Evolutionary conservation across 2,888 invertebrate genomes (phyloP).

Genomic region (Eristalis pertinax): DNA sequence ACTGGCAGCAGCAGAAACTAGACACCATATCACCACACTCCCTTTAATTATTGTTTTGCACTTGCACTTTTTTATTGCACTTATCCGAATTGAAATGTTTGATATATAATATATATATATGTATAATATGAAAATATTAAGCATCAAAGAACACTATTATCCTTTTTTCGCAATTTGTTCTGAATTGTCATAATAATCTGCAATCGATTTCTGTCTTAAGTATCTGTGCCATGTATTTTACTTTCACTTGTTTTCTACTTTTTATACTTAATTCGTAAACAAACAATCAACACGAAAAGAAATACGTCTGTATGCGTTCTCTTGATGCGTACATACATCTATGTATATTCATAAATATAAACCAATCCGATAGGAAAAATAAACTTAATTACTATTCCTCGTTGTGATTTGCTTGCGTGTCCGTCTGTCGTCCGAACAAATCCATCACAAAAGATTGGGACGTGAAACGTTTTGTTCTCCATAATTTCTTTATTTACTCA

Average conservation of each 20-base stretch:
- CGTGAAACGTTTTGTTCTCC: neutral
- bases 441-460: neutral
- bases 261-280: constrained; percentile 56
- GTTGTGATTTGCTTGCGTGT: neutral
- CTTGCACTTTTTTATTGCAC: no score
- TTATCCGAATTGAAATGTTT: no score
- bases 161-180: no score
- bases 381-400: neutral
- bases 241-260: constrained; percentile 43
- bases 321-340: neutral
- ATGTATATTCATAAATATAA: neutral
- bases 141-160: no score
- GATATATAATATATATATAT: no score
- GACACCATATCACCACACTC: no score
- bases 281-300: constrained; percentile 27
- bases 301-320: neutral
- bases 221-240: constrained; percentile 20
- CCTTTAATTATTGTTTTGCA: no score
- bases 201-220: neutral
- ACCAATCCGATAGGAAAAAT: neutral
- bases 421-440: neutral
- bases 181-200: no score
- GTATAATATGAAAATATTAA: no score
- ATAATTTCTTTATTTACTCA: constrained; percentile 27
- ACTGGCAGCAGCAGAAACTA: no score